Evolutionary conservation across 92 coral and sea anemone genomes (phyloP).

Genomic region (Parazoanthus atlanticus): DNA sequence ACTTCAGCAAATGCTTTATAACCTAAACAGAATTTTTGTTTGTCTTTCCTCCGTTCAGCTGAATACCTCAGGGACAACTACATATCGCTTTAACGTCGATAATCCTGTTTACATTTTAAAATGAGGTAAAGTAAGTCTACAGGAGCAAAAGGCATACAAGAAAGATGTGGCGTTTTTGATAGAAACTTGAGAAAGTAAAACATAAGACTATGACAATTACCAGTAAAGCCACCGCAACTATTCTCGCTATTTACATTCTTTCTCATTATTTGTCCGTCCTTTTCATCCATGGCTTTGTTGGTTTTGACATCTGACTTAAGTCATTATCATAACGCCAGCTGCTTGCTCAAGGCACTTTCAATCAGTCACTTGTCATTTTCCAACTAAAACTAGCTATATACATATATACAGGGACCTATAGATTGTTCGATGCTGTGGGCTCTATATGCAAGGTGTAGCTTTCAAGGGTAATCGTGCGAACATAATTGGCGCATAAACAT

Average conservation of each 20-base stretch:
- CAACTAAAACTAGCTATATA: background rate
- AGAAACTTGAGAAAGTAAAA: background rate
- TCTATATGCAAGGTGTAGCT: background rate
- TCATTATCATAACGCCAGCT: slow-evolving; percentile 8
- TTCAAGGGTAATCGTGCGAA: background rate
- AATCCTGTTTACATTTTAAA: background rate
- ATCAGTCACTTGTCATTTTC: background rate
- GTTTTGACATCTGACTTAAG: background rate
- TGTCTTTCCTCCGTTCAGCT: background rate
- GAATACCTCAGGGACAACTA: background rate
- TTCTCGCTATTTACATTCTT: slow-evolving; percentile 12
- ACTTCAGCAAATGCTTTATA: background rate
- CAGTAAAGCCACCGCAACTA: background rate
- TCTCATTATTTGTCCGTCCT: background rate
- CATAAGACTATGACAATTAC: background rate
- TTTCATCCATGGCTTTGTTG: background rate
- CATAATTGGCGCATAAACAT: slow-evolving; percentile 21
- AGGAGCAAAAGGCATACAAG: background rate
- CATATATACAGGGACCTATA: too few species aligned
- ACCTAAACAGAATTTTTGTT: background rate
- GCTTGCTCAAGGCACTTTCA: background rate
- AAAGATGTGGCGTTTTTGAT: background rate
- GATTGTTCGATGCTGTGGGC: background rate
- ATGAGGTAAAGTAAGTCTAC: background rate
- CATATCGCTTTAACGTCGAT: background rate